phyloP scores from a whole-genome alignment of 2,797 vertebrate genomes.

The Acanthiza pusilla region DNA sequence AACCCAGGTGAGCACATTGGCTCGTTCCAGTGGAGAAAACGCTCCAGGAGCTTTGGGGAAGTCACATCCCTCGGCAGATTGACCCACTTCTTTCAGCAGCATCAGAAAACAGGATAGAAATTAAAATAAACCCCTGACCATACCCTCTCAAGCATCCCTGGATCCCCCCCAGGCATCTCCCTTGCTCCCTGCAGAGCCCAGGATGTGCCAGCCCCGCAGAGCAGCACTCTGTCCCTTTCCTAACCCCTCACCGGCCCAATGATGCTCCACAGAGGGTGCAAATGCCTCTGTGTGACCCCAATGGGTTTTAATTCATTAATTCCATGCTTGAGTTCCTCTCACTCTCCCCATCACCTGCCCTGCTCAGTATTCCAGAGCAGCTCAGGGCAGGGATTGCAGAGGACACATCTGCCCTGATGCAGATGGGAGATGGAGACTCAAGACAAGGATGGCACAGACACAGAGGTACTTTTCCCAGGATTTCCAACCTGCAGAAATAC shows the following conservation, averaged over 20 bases:
- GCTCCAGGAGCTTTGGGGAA: not conserved
- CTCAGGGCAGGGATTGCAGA: not conserved
- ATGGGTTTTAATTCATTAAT: not conserved
- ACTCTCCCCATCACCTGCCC: fast-evolving
- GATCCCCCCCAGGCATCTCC: not conserved
- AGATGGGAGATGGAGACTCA: not conserved
- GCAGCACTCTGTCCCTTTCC: not conserved
- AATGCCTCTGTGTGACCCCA: not conserved
- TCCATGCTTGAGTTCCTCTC: not conserved
- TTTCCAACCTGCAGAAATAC: not conserved
- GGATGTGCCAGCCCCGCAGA: fast-evolving
- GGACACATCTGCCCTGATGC: not conserved
- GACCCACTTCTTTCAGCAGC: not conserved
- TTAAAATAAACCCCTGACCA: not conserved
- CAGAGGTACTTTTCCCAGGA: not conserved
- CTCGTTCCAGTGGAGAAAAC: not conserved
- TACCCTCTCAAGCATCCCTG: not conserved
- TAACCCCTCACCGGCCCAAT: not conserved
- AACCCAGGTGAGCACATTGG: fast-evolving
- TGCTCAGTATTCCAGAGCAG: not conserved
- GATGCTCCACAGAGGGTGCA: not conserved
- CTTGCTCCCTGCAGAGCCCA: not conserved
- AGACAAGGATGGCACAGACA: not conserved
- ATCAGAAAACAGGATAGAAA: not conserved
- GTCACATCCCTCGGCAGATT: not conserved